These are phyloP conservation scores for Drosophila arawakana DNA, from an alignment of 1,140 invertebrate genomes.

Conservation along the genomic window DNA sequence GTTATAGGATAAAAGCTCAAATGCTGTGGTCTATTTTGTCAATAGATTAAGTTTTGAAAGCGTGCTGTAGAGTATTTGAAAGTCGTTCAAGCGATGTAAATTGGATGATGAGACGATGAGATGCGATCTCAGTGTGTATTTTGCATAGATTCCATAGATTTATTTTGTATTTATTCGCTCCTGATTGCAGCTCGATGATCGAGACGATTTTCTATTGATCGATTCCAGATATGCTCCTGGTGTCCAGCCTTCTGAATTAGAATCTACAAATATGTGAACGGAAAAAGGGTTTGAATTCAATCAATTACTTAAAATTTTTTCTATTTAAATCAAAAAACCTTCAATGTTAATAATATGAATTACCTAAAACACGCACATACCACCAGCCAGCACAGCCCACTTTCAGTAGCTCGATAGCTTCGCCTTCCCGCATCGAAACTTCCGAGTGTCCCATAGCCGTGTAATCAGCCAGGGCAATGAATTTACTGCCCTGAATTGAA, in stretches of 20 bases:
- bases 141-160: slow-evolving; percentile 5
- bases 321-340: slow-evolving; percentile 1
- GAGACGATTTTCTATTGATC: slow-evolving; percentile 89
- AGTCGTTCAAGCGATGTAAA: slow-evolving; percentile 1
- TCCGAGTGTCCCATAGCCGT: slow-evolving; percentile 94
- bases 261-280: slow-evolving; percentile 83
- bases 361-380: slow-evolving; percentile 94
- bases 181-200: slow-evolving; percentile 87
- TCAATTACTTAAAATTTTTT: not conserved
- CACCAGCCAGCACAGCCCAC: slow-evolving; percentile 98
- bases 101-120: not conserved
- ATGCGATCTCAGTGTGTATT: not conserved
- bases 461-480: slow-evolving; percentile 95
- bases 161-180: slow-evolving; percentile 63
- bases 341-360: slow-evolving; percentile 41
- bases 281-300: slow-evolving; percentile 18
- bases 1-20: slow-evolving; percentile 38
- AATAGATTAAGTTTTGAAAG: slow-evolving; percentile 57
- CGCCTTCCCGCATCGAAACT: slow-evolving; percentile 94
- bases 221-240: slow-evolving; percentile 96
- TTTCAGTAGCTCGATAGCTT: slow-evolving; percentile 94
- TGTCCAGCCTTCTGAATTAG: slow-evolving; percentile 94
- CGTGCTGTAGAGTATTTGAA: slow-evolving; percentile 24
- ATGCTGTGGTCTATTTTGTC: slow-evolving; percentile 42
- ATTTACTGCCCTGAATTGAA: slow-evolving; percentile 87